These are phyloP conservation scores for Coptodon bakossiorum DNA, from an alignment of 2,113 vertebrate genomes.

Conservation along the genomic window DNA sequence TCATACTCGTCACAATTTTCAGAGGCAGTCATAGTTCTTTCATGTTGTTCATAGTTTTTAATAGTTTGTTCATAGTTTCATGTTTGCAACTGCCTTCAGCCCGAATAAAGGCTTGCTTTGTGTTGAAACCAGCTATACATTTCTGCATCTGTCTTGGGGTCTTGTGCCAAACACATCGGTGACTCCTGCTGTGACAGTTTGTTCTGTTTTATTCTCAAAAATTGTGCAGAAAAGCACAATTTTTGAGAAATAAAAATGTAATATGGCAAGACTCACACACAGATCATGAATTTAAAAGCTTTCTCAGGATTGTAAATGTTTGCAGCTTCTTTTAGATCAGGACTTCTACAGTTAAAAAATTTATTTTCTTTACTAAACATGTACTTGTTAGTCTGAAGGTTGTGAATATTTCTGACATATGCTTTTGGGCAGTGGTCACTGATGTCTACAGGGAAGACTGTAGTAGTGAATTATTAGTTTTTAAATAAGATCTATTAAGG, in stretches of 20 bases:
- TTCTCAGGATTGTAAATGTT: neutral
- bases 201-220: neutral
- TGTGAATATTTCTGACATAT: neutral
- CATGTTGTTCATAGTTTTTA: neutral
- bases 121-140: neutral
- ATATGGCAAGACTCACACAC: neutral
- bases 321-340: neutral
- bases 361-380: neutral
- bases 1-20: neutral
- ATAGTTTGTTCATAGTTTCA: neutral
- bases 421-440: neutral
- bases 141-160: neutral
- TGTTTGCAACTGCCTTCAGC: neutral
- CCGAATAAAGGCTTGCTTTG: neutral
- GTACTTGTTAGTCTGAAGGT: neutral
- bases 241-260: neutral
- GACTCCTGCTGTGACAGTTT: neutral
- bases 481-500: neutral
- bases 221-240: neutral
- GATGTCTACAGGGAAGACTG: neutral
- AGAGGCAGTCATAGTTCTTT: neutral
- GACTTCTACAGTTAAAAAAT: neutral
- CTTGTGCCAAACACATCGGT: neutral
- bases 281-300: neutral
- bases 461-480: neutral